phyloP scores from a whole-genome alignment of 2,797 vertebrate genomes.

The Florisuga fusca region DNA sequence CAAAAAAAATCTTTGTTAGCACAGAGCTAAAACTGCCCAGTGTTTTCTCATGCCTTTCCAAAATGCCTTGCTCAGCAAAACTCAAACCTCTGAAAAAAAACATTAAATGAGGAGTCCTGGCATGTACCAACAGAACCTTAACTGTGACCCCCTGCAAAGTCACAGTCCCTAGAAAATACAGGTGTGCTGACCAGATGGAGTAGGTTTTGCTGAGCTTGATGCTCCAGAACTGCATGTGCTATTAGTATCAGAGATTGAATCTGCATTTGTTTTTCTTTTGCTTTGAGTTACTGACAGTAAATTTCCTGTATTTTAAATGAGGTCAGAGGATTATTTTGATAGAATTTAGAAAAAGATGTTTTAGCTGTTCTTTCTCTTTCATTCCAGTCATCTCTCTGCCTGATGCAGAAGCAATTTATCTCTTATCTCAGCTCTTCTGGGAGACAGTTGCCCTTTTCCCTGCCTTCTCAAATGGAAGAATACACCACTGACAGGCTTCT shows the following conservation, averaged over 20 bases:
- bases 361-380: neutral
- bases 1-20: neutral
- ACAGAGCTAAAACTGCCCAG: neutral
- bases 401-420: neutral
- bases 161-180: neutral
- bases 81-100: neutral
- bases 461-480: neutral
- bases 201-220: neutral
- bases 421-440: neutral
- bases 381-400: neutral
- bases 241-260: neutral
- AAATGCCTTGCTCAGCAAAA: conserved; percentile 33
- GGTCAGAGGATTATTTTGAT: neutral
- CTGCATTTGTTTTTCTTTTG: conserved; percentile 14
- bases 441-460: neutral
- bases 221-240: neutral
- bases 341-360: neutral
- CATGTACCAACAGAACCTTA: neutral
- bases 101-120: neutral
- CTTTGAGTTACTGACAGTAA: neutral
- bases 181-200: neutral
- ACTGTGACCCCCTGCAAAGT: neutral
- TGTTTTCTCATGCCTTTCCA: neutral
- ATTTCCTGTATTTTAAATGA: neutral
- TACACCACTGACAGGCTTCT: neutral